phyloP scores from a whole-genome alignment of 2,797 vertebrate species.

The Enteromius mattozi region DNA sequence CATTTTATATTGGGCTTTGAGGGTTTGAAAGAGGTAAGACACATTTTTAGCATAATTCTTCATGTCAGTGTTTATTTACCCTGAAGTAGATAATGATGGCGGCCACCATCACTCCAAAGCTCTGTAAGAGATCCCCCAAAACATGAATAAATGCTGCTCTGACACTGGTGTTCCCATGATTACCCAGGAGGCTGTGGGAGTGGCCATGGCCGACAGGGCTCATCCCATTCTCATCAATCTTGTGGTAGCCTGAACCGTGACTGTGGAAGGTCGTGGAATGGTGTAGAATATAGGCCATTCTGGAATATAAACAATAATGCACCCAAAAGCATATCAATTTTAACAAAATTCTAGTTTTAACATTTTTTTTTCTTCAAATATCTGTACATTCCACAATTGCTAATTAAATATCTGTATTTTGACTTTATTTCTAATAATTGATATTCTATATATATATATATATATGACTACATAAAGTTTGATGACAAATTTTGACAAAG shows the following conservation, averaged over 20 bases:
- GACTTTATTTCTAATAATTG: background rate
- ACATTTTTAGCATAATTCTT: background rate
- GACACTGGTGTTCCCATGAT: conserved; percentile 89
- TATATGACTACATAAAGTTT: background rate
- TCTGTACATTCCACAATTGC: background rate
- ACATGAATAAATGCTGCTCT: conserved; percentile 94
- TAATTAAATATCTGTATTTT: background rate
- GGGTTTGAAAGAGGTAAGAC: too few relatives aligned
- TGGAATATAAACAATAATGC: conserved; percentile 62
- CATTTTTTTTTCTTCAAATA: background rate
- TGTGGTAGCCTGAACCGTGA: conserved; percentile 83
- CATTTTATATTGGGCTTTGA: background rate
- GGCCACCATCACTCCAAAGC: conserved; percentile 90
- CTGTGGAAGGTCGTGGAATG: conserved; percentile 85
- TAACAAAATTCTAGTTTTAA: background rate
- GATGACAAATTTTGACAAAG: background rate
- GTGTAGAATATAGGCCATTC: conserved; percentile 96
- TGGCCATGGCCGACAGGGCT: conserved; percentile 74
- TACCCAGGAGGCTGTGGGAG: conserved; percentile 69
- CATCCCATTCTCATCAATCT: conserved; percentile 79
- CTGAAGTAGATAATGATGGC: conserved; percentile 93
- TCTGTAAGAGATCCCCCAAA: conserved; percentile 94
- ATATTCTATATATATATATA: background rate
- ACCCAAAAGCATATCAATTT: conserved; percentile 5
- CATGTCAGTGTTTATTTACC: conserved; percentile 77